A percentile compares a stretch with the other conserved stretches of the same genome.
Conservation (phyloP, 64 coral and sea anemone species). For the Exaiptasia diaphana region DNA sequence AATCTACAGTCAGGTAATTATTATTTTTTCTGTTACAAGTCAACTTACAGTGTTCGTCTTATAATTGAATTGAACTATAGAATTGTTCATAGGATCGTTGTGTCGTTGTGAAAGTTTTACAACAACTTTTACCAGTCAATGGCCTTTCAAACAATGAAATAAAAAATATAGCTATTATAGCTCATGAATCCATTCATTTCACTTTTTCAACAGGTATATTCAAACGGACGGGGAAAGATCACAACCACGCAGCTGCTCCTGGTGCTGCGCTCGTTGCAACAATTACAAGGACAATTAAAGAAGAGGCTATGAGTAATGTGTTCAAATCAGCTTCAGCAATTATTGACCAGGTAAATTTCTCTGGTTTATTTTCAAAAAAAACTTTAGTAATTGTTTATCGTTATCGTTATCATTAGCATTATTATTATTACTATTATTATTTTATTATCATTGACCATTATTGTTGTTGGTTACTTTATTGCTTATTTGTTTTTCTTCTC, state of each 20-base stretch:
- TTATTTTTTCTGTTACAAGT: not conserved
- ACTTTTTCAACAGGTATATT: not conserved
- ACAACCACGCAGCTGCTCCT: conserved; percentile 11
- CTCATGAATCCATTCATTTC: too few relatives aligned
- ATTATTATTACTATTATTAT: too few relatives aligned
- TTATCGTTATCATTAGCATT: too few relatives aligned
- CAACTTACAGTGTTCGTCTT: too few relatives aligned
- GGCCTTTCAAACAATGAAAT: too few relatives aligned
- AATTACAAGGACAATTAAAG: conserved; percentile 20
- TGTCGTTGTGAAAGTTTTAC: too few relatives aligned
- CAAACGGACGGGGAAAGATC: not conserved
- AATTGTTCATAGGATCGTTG: too few relatives aligned
- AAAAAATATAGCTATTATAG: not conserved
- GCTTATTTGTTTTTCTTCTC: not conserved
- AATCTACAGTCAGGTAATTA: not conserved
- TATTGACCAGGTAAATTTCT: not conserved
- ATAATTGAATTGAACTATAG: too few relatives aligned
- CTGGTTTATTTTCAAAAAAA: not conserved
- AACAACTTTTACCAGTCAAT: too few relatives aligned
- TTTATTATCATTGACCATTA: too few relatives aligned
- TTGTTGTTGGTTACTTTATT: not conserved
- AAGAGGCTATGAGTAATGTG: conserved; percentile 1
- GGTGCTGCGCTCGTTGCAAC: not conserved
- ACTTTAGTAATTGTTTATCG: not conserved
- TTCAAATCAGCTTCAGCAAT: conserved; percentile 11